Evolutionary conservation across 2,888 invertebrate species (phyloP), one percentile per base, ranked within the genome.

Genomic region (Ptilodon capucinus): DNA sequence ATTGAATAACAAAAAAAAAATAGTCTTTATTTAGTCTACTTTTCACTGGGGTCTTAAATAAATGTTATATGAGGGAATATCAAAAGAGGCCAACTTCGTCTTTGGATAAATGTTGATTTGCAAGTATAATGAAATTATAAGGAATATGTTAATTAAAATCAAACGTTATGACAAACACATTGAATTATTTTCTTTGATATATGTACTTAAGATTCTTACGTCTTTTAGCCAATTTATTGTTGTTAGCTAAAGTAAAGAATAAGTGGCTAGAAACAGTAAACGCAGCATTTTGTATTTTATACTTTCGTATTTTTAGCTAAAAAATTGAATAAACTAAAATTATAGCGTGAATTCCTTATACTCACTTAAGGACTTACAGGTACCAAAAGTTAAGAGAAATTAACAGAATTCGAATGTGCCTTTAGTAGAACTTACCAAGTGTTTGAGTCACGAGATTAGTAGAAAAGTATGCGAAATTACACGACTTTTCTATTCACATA

Each of bases 401-500:
- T 11, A n/a, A n/a, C n/a, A n/a, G n/a, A n/a, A n/a, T 28, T 28
- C n/a, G n/a, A 28, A 28, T n/a, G 28, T 11, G 28, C 11, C 28
- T 28, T 28, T 11, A n/a, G n/a, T 28, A 28, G 28, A n/a, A n/a
- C 8, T 23, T n/a, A n/a, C 3, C 28, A n/a, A 28, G n/a, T 28
- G 8, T n/a, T 4, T 2, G n/a, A 28, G 28, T 28, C 13, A 13
- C 4, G 14, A 35, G 35, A 17, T 35, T 17, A 35, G 35, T 17
- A 11, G 11, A 11, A 32, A 4, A 39, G 39, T 36, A 39, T 7
- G 21, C 18, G 17, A 35, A 35, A 21, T 39, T 39, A 39, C 21
- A 21, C 4, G 39, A 39, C 39, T 39, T 18, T 19, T n/a, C 38
- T 19, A 1, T 38, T n/a, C 53, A 36, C 44, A 21, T 43, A 50